Conservation (phyloP, 2,888 invertebrate species). For the Chrysotoxum bicinctum region DNA sequence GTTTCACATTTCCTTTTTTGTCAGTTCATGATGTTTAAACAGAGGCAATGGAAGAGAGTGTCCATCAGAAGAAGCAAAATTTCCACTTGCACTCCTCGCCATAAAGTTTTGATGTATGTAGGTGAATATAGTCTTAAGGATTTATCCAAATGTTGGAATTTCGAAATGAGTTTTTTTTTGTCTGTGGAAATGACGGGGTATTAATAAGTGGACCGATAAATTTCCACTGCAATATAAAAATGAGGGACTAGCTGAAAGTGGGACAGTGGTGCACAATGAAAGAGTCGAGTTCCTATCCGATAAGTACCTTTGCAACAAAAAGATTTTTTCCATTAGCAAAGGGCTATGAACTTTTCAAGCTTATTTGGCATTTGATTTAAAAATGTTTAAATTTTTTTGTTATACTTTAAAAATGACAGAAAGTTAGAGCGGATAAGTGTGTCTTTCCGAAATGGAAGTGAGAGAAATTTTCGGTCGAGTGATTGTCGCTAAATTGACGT, state of each 20-base stretch:
- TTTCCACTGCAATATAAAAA: neutral
- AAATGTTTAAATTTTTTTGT: neutral
- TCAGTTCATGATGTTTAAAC: neutral
- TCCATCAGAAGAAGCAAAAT: constrained; percentile 22
- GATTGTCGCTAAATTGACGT: too few relatives aligned
- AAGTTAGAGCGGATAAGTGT: too few relatives aligned
- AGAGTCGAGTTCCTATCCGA: neutral
- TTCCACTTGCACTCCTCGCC: constrained; percentile 29
- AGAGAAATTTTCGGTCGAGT: too few relatives aligned
- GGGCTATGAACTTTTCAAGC: neutral
- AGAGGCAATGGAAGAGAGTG: constrained; percentile 13
- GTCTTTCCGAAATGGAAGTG: too few relatives aligned
- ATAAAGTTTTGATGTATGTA: constrained; percentile 8
- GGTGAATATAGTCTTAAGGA: constrained; percentile 38
- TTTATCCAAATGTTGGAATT: constrained; percentile 58
- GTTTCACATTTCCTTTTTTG: constrained; percentile 17
- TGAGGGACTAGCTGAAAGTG: neutral
- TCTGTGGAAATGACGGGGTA: neutral
- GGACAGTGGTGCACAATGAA: neutral
- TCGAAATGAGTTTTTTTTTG: constrained; percentile 44
- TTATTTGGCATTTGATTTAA: neutral
- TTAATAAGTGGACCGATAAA: constrained; percentile 17
- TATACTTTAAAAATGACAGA: neutral
- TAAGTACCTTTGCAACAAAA: neutral
- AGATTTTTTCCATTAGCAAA: neutral